These are phyloP conservation scores for Protobothrops flavoviridis DNA, from an alignment of 2,113 vertebrate species.

Conservation along the genomic window DNA sequence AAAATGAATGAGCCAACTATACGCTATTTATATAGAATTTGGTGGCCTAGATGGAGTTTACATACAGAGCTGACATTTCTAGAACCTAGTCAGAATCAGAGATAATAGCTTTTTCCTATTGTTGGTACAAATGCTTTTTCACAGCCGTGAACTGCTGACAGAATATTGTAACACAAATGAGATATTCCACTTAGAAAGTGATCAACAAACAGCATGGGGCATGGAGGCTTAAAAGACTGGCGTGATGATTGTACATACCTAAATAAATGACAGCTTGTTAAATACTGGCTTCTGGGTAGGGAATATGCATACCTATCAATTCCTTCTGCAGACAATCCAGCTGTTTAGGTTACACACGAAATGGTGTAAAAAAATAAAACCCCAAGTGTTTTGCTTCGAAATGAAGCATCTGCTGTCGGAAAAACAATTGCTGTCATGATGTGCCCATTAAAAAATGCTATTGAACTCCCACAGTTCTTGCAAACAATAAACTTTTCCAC, in stretches of 20 bases:
- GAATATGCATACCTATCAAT: conserved; percentile 16
- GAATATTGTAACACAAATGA: not conserved
- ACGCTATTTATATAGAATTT: not conserved
- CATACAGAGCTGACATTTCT: not conserved
- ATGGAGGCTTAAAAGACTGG: not conserved
- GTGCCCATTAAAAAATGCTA: conserved; percentile 21
- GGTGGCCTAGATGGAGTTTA: not conserved
- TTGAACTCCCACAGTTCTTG: conserved; percentile 11
- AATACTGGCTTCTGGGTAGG: not conserved
- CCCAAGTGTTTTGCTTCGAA: conserved; percentile 8
- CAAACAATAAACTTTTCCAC: conserved; percentile 23
- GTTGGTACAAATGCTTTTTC: not conserved
- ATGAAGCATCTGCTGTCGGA: conserved; percentile 23
- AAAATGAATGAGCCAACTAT: not conserved
- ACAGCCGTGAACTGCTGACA: not conserved
- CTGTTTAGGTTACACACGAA: conserved; percentile 2
- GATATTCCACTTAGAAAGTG: conserved; percentile 11
- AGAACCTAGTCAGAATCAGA: not conserved
- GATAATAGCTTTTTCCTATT: not conserved
- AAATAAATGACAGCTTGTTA: conserved; percentile 19
- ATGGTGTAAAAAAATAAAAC: not conserved
- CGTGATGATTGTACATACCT: not conserved
- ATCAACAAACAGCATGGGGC: conserved; percentile 5
- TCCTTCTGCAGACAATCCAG: not conserved
- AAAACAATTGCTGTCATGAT: conserved; percentile 30